Evolutionary conservation across 2,113 vertebrate species (phyloP).

Genomic region (Pungitius pungitius): DNA sequence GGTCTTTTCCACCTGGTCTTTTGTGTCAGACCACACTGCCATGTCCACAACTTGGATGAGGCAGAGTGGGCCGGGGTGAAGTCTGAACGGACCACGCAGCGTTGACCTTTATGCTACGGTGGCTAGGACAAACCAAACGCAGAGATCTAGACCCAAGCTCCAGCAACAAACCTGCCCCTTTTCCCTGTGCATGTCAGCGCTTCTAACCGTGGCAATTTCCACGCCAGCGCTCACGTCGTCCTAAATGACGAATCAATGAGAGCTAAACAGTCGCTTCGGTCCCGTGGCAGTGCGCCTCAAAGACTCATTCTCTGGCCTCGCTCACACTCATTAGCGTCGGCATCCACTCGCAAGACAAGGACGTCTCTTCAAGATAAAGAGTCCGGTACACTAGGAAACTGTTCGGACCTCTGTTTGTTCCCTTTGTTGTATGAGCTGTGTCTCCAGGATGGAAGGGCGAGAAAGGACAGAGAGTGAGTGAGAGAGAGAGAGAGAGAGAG

Average conservation of each 20-base stretch:
- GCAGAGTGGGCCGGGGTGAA: constrained; percentile 14
- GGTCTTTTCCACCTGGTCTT: constrained; percentile 11
- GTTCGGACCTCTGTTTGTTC: constrained; percentile 16
- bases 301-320: neutral
- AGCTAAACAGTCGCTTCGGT: neutral
- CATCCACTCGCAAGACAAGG: constrained; percentile 36
- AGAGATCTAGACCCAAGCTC: constrained; percentile 6
- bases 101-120: constrained; percentile 40
- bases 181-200: neutral
- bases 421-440: constrained; percentile 44
- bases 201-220: neutral
- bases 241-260: constrained; percentile 9
- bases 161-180: constrained; percentile 4
- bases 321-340: constrained; percentile 26
- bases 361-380: constrained; percentile 72
- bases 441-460: constrained; percentile 17
- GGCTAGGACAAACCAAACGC: constrained; percentile 11
- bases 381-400: constrained; percentile 40
- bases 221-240: constrained; percentile 1
- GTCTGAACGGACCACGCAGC: constrained; percentile 49
- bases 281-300: constrained; percentile 5
- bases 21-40: constrained; percentile 37
- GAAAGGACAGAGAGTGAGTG: neutral
- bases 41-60: constrained; percentile 38
- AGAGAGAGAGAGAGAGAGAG: neutral